These are phyloP conservation scores for Erebia aethiops DNA, from an alignment of 2,888 invertebrate genomes.

Conservation along the genomic window DNA sequence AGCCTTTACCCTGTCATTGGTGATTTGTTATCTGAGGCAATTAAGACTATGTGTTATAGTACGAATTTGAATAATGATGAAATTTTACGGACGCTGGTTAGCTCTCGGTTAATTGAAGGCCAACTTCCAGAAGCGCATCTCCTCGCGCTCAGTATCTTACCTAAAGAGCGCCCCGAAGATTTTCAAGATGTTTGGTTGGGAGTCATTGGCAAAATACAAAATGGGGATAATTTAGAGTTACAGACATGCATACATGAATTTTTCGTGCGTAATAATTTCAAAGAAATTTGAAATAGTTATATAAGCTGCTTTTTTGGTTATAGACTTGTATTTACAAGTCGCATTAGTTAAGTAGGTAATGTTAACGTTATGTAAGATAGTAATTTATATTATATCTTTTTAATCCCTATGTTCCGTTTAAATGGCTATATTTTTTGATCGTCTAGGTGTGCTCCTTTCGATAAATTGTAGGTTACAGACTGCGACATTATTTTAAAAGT, in stretches of 20 bases:
- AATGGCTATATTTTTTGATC: too few relatives aligned
- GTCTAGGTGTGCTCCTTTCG: too few relatives aligned
- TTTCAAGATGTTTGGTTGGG: neutral
- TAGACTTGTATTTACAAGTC: too few relatives aligned
- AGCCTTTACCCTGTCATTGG: constrained; percentile 13
- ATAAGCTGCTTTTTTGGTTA: neutral
- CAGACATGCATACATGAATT: constrained; percentile 7
- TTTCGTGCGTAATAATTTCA: constrained; percentile 1
- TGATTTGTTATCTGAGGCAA: neutral
- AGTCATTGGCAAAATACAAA: constrained; percentile 13
- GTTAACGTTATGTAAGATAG: too few relatives aligned
- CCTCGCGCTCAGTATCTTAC: constrained; percentile 3
- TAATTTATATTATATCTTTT: neutral
- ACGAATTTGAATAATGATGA: neutral
- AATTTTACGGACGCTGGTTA: neutral
- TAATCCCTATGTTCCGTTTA: too few relatives aligned
- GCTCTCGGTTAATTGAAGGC: neutral
- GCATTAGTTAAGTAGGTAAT: too few relatives aligned
- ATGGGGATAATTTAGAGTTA: constrained; percentile 10
- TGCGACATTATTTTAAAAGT: too few relatives aligned
- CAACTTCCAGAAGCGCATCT: constrained; percentile 1
- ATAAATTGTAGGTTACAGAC: too few relatives aligned
- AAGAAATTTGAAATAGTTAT: constrained; percentile 3
- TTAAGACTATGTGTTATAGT: neutral
- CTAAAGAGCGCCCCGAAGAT: neutral